Conservation (phyloP, 1,140 invertebrate genomes). For the Drosophila neocordata region DNA sequence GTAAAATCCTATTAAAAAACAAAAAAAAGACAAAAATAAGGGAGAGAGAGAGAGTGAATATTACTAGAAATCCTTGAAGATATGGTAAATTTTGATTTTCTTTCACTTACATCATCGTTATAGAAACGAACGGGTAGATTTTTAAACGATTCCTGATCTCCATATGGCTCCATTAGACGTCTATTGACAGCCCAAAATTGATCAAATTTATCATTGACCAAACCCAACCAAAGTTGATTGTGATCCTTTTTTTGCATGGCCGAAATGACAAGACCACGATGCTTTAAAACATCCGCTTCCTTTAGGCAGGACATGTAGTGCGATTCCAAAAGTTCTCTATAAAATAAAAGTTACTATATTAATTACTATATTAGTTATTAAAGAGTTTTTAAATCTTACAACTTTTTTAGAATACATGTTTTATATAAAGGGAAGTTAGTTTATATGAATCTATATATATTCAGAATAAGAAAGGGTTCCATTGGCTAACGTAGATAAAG, state of each 20-base stretch:
- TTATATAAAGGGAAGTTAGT: too few species aligned
- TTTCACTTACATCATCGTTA: slow-evolving; percentile 83
- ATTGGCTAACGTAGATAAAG: too few species aligned
- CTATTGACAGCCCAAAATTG: slow-evolving; percentile 99
- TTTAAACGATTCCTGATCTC: slow-evolving; percentile 92
- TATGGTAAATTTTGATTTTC: neutral
- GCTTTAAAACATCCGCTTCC: slow-evolving; percentile 98
- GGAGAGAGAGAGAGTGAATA: neutral
- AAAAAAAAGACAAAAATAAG: too few species aligned
- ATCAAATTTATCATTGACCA: slow-evolving; percentile 99
- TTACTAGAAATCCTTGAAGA: neutral
- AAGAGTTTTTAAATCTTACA: too few species aligned
- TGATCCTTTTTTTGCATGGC: slow-evolving; percentile 99
- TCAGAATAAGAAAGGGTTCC: too few species aligned
- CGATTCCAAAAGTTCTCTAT: slow-evolving; percentile 96
- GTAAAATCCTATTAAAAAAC: slow-evolving; percentile 84
- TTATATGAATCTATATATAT: too few species aligned
- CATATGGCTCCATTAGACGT: slow-evolving; percentile 94
- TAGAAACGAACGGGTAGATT: slow-evolving; percentile 97
- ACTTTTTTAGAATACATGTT: too few species aligned
- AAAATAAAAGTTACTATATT: too few species aligned
- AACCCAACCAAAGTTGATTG: slow-evolving; percentile 96
- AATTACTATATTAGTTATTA: too few species aligned
- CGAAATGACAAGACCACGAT: slow-evolving; percentile 94
- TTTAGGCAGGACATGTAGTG: slow-evolving; percentile 98